Evolutionary conservation across 2,797 vertebrate species (phyloP).

Genomic region (Sus cebifrons): DNA sequence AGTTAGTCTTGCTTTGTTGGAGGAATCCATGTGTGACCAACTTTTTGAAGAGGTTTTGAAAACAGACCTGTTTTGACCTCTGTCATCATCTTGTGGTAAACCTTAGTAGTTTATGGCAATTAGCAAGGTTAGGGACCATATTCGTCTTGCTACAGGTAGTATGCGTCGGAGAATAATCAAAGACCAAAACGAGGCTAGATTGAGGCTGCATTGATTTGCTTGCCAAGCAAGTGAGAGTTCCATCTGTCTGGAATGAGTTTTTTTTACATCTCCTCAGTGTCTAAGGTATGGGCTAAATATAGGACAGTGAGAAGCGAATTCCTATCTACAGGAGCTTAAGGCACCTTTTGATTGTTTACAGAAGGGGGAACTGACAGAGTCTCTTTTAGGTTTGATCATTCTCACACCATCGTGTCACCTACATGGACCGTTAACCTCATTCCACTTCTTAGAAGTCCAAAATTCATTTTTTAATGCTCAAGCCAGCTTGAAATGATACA

Average conservation of each 20-base stretch:
- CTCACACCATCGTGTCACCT: neutral
- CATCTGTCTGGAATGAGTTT: constrained; percentile 40
- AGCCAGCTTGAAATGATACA: neutral
- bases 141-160: constrained; percentile 32
- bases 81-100: constrained; percentile 26
- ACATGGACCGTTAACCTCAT: neutral
- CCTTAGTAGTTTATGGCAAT: neutral
- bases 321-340: neutral
- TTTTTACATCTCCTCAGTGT: neutral
- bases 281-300: neutral
- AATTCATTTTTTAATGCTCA: neutral
- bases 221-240: constrained; percentile 44
- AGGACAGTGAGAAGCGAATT: neutral
- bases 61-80: constrained; percentile 44
- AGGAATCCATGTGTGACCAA: constrained; percentile 31
- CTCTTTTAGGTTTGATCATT: constrained; percentile 45
- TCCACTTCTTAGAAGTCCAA: constrained; percentile 5
- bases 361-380: neutral
- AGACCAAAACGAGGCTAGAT: neutral
- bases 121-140: constrained; percentile 45
- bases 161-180: constrained; percentile 54
- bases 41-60: constrained; percentile 51
- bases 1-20: constrained; percentile 51
- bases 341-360: constrained; percentile 13
- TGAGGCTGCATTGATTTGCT: constrained; percentile 37